phyloP scores from a whole-genome alignment of 2,113 vertebrate species.

The Chlorodrepanis virens region DNA sequence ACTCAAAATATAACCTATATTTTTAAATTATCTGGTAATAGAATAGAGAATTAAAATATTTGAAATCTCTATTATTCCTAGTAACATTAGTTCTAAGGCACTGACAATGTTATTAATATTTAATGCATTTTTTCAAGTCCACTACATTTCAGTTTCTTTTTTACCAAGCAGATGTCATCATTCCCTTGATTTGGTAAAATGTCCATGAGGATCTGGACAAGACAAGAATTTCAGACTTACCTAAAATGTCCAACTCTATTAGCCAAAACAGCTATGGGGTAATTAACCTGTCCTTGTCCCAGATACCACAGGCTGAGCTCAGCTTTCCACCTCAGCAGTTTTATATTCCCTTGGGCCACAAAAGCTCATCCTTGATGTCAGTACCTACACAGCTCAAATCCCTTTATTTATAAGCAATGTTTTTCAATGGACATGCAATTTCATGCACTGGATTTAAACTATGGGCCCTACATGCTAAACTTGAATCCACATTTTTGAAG shows the following conservation, averaged over 20 bases:
- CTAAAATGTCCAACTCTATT: neutral
- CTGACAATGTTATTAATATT: neutral
- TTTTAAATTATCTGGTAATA: neutral
- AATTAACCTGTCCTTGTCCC: neutral
- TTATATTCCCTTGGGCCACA: neutral
- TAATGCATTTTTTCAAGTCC: neutral
- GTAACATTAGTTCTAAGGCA: neutral
- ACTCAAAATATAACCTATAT: neutral
- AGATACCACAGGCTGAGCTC: neutral
- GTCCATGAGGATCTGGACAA: neutral
- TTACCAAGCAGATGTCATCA: rapidly evolving
- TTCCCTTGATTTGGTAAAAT: neutral
- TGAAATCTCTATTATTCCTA: neutral
- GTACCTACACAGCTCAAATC: neutral
- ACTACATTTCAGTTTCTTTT: neutral
- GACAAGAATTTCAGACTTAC: neutral
- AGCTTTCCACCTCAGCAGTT: neutral
- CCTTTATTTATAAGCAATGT: neutral
- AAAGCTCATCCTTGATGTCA: neutral
- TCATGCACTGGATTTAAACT: neutral
- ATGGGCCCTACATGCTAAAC: neutral
- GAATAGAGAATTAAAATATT: neutral
- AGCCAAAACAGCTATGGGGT: neutral
- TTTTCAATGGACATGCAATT: neutral
- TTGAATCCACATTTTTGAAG: neutral